Conservation (phyloP, 2,888 invertebrate genomes). For the Melangyna quadrimaculata region DNA sequence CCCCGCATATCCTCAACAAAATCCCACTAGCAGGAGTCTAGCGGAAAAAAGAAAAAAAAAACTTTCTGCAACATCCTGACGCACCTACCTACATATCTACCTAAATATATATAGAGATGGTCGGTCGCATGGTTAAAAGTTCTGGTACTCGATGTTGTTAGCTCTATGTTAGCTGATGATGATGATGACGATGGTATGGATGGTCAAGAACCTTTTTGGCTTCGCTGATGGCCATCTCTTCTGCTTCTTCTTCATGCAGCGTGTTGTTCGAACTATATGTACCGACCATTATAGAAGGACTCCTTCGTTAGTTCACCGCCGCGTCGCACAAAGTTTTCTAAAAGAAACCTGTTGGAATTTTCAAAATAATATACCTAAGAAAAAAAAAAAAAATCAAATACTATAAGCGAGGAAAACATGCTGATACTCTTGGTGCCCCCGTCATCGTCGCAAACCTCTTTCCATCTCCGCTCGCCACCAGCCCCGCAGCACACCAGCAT, state of each 20-base stretch:
- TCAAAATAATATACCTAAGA: constrained; percentile 38
- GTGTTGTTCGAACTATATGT: constrained; percentile 41
- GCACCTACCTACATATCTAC: constrained; percentile 1
- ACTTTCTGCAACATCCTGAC: constrained; percentile 42
- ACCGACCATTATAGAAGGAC: constrained; percentile 23
- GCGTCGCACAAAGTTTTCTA: constrained; percentile 42
- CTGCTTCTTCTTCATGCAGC: constrained; percentile 42
- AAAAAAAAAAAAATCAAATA: constrained; percentile 8
- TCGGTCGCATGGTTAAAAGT: constrained; percentile 18
- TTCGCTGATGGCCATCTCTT: constrained; percentile 70
- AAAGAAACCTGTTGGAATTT: constrained; percentile 71
- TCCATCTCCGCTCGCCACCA: not conserved
- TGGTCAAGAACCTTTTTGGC: constrained; percentile 72
- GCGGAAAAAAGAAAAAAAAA: not conserved
- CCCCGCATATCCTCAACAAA: not conserved
- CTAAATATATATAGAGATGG: not conserved
- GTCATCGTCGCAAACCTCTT: constrained; percentile 1
- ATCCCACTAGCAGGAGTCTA: constrained; percentile 5
- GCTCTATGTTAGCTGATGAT: constrained; percentile 32
- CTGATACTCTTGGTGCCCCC: constrained; percentile 16
- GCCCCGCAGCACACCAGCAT: constrained; percentile 20
- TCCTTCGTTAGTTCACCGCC: constrained; percentile 44
- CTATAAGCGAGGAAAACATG: constrained; percentile 49
- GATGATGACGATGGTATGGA: constrained; percentile 43
- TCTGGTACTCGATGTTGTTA: constrained; percentile 38